phyloP scores from a whole-genome alignment of 2,888 invertebrate genomes.

The Cyrtodaria siliqua region DNA sequence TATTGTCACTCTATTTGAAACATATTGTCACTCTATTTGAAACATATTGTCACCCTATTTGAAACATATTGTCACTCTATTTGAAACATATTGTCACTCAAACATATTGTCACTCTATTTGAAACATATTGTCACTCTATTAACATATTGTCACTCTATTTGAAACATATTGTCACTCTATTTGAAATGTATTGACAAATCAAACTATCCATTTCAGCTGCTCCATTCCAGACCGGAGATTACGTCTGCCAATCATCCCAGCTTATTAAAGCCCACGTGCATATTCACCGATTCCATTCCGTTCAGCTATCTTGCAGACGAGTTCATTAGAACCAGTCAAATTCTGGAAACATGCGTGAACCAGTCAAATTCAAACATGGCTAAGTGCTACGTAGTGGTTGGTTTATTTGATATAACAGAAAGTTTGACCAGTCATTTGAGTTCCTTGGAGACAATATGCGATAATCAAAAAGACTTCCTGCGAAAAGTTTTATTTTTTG shows the following conservation, averaged over 20 bases:
- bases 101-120: no score
- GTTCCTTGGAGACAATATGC: slow-evolving; percentile 66
- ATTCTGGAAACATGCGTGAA: slow-evolving; percentile 75
- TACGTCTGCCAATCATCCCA: slow-evolving; percentile 74
- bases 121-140: no score
- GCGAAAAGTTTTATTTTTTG: slow-evolving; percentile 70
- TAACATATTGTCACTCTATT: no score
- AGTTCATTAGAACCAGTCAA: slow-evolving; percentile 79
- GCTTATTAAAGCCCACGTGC: slow-evolving; percentile 75
- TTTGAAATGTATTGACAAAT: no score
- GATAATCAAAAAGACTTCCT: slow-evolving; percentile 71
- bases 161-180: no score
- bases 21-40: no score
- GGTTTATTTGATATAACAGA: slow-evolving; percentile 78
- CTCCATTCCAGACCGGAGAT: slow-evolving; percentile 78
- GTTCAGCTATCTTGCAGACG: slow-evolving; percentile 77
- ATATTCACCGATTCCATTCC: slow-evolving; percentile 80
- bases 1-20: no score
- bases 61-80: no score
- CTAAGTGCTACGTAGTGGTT: slow-evolving; percentile 77
- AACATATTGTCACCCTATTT: no score
- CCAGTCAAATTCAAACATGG: slow-evolving; percentile 71
- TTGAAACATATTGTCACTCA: no score
- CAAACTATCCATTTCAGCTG: slow-evolving; percentile 71
- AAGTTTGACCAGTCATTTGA: slow-evolving; percentile 72